Conservation (phyloP, 2,888 invertebrate genomes). For the Epinotia brunnichana region DNA sequence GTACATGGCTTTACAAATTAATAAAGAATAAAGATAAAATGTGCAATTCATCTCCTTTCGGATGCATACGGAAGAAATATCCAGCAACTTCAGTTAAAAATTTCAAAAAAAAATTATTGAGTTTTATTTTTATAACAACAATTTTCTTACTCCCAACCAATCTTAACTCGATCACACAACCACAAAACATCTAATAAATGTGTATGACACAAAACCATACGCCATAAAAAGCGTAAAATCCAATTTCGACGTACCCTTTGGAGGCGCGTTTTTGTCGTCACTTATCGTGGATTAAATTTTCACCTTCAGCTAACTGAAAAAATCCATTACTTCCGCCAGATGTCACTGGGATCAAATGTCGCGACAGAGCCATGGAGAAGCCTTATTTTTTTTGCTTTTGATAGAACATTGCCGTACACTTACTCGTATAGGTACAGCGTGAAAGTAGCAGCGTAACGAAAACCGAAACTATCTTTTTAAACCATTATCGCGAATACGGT, state of each 20-base stretch:
- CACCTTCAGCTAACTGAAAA: constrained; percentile 84
- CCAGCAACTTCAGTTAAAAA: no score
- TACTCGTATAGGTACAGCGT: background rate
- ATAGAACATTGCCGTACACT: no score
- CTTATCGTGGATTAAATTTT: constrained; percentile 83
- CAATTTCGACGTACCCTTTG: constrained; percentile 43
- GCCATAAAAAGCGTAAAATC: constrained; percentile 39
- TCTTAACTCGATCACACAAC: background rate
- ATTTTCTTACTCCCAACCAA: no score
- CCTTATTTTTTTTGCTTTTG: background rate
- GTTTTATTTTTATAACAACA: no score
- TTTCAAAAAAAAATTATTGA: no score
- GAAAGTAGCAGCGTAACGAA: no score
- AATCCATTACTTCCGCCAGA: constrained; percentile 84
- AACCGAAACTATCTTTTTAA: no score
- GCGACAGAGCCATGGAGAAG: constrained; percentile 58
- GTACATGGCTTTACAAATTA: no score
- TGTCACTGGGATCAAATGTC: constrained; percentile 82
- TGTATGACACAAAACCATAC: constrained; percentile 22
- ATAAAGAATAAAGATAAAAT: no score
- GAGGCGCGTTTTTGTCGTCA: constrained; percentile 64
- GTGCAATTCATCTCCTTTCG: no score
- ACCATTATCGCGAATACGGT: no score
- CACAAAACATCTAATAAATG: background rate
- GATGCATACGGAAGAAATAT: no score